Percentiles rank a stretch among this genome's conserved stretches.
Conservation (phyloP, 2,888 invertebrate genomes). For the Hypercompe scribonia region DNA sequence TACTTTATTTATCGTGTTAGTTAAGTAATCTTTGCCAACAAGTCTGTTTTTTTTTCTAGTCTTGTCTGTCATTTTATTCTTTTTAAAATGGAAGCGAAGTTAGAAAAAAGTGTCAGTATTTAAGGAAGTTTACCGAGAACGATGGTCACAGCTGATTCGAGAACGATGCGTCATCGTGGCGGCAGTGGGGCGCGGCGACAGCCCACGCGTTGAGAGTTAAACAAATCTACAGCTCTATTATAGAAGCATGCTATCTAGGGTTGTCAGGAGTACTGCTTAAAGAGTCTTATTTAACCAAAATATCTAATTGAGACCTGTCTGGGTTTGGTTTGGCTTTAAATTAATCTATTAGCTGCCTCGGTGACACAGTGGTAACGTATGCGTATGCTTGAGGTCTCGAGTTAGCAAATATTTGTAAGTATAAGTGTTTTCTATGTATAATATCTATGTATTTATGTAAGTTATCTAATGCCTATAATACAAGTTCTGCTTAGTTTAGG, state of each 20-base stretch:
- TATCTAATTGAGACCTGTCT: not conserved
- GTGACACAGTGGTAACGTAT: too few relatives aligned
- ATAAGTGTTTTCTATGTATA: too few relatives aligned
- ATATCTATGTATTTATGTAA: too few relatives aligned
- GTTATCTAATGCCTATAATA: too few relatives aligned
- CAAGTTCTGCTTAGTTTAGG: too few relatives aligned
- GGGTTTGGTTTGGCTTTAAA: not conserved
- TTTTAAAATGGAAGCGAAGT: not conserved
- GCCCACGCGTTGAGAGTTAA: constrained; percentile 66
- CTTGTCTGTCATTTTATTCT: not conserved
- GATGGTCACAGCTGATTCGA: constrained; percentile 35
- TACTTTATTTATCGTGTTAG: not conserved
- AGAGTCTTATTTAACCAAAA: not conserved
- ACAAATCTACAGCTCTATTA: constrained; percentile 12
- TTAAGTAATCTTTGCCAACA: not conserved
- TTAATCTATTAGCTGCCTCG: too few relatives aligned
- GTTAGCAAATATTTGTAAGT: too few relatives aligned
- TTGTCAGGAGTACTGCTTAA: not conserved
- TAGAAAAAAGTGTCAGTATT: constrained; percentile 14
- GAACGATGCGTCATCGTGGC: constrained; percentile 75
- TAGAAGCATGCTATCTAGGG: constrained; percentile 18
- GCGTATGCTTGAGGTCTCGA: too few relatives aligned
- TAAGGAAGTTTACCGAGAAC: constrained; percentile 23
- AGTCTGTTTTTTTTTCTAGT: not conserved
- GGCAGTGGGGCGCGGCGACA: constrained; percentile 69